Conservation (phyloP, 1,140 invertebrate genomes). For the Drosophila kikkawai region DNA sequence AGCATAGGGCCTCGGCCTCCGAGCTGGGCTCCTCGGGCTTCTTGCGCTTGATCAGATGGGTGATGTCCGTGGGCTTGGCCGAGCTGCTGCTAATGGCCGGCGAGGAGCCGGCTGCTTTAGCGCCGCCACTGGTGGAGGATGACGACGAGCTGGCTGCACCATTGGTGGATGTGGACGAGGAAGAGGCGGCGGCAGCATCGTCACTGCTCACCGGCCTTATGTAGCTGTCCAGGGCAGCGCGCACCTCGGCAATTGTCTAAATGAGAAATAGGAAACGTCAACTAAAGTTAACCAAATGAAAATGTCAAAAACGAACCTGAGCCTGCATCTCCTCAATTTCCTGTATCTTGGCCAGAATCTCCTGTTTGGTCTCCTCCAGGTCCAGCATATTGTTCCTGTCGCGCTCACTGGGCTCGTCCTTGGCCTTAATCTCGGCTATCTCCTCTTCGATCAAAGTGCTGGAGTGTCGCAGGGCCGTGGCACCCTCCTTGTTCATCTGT, state of each 20-base stretch:
- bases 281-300: neutral
- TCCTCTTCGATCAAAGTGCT: slow-evolving; percentile 75
- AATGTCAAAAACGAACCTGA: slow-evolving; percentile 40
- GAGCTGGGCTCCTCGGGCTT: slow-evolving; percentile 81
- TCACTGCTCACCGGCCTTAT: slow-evolving; percentile 72
- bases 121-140: slow-evolving; percentile 33
- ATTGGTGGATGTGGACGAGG: slow-evolving; percentile 50
- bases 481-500: slow-evolving; percentile 78
- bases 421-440: slow-evolving; percentile 72
- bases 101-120: slow-evolving; percentile 40
- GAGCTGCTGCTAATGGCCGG: slow-evolving; percentile 75
- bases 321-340: slow-evolving; percentile 84
- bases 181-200: slow-evolving; percentile 58
- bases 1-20: slow-evolving; percentile 75
- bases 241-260: slow-evolving; percentile 79
- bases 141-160: slow-evolving; percentile 56
- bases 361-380: slow-evolving; percentile 81
- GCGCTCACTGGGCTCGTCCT: slow-evolving; percentile 68
- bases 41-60: slow-evolving; percentile 84
- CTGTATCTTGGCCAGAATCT: slow-evolving; percentile 82
- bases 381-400: slow-evolving; percentile 79
- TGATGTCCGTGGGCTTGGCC: slow-evolving; percentile 81
- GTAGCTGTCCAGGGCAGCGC: slow-evolving; percentile 78
- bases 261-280: neutral
- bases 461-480: slow-evolving; percentile 68